Conservation (phyloP, 2,797 vertebrate species). For the Euthynnus affinis region DNA sequence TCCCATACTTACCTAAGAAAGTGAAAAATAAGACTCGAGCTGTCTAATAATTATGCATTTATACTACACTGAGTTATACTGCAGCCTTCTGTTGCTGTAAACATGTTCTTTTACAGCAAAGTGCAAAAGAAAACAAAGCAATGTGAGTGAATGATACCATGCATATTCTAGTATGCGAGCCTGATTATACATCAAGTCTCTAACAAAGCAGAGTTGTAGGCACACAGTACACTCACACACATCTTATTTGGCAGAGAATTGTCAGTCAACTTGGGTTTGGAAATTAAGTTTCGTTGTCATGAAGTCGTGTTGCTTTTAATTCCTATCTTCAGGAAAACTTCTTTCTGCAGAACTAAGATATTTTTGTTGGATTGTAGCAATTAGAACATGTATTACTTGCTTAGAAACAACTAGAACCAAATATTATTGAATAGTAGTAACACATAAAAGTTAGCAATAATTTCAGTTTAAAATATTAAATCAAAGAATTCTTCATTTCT, state of each 20-base stretch:
- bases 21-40: slow-evolving; percentile 22
- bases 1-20: background rate
- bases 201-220: slow-evolving; percentile 1
- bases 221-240: background rate
- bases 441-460: no score
- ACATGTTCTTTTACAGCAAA: background rate
- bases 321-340: no score
- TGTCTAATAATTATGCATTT: slow-evolving; percentile 29
- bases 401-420: background rate
- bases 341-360: background rate
- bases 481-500: background rate
- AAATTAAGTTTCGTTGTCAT: background rate
- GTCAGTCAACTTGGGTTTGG: background rate
- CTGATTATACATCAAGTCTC: slow-evolving; percentile 6
- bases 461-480: background rate
- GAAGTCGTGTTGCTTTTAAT: background rate
- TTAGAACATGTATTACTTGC: background rate
- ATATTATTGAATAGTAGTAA: background rate
- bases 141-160: slow-evolving; percentile 1
- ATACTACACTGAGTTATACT: background rate
- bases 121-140: slow-evolving; percentile 21
- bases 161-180: background rate
- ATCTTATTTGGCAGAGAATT: background rate
- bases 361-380: background rate
- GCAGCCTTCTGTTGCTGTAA: slow-evolving; percentile 24